Conservation (phyloP, 2,888 invertebrate genomes). For the Ypsolopha sequella region DNA sequence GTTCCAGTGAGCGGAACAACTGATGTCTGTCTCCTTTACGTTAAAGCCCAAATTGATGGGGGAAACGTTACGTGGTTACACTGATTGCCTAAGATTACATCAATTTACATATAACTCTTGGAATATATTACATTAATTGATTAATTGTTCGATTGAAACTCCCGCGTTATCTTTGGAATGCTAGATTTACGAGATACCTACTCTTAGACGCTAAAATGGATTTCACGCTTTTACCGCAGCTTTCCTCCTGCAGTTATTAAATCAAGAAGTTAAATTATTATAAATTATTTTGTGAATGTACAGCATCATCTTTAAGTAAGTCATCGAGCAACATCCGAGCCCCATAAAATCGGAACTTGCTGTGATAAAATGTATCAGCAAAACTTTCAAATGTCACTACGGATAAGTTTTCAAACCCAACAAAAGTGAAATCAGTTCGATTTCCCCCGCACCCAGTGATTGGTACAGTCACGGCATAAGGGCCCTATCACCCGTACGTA, state of each 20-base stretch:
- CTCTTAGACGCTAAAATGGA: no score
- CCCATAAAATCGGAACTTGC: not conserved
- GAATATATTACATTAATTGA: no score
- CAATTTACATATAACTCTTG: no score
- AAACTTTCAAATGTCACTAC: conserved; percentile 8
- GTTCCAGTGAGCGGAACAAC: conserved; percentile 2
- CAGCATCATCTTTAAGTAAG: not conserved
- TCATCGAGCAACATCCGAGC: not conserved
- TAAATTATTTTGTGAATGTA: not conserved
- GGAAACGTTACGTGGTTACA: no score
- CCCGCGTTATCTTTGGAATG: no score
- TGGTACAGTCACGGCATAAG: conserved; percentile 23
- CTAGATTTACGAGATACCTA: no score
- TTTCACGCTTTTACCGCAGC: no score
- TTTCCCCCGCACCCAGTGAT: conserved; percentile 21
- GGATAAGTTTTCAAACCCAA: conserved; percentile 17
- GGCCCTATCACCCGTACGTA: conserved; percentile 33
- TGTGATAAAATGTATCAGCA: conserved; percentile 4
- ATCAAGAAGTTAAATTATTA: no score
- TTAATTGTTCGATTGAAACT: no score
- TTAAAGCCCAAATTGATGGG: no score
- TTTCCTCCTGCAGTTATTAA: no score
- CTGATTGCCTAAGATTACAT: no score
- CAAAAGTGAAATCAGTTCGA: conserved; percentile 52
- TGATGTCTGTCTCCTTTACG: not conserved